Percentiles rank a stretch among this genome's conserved stretches.
Evolutionary conservation across 2,113 vertebrate species (phyloP).

Genomic region (Prunella himalayana): DNA sequence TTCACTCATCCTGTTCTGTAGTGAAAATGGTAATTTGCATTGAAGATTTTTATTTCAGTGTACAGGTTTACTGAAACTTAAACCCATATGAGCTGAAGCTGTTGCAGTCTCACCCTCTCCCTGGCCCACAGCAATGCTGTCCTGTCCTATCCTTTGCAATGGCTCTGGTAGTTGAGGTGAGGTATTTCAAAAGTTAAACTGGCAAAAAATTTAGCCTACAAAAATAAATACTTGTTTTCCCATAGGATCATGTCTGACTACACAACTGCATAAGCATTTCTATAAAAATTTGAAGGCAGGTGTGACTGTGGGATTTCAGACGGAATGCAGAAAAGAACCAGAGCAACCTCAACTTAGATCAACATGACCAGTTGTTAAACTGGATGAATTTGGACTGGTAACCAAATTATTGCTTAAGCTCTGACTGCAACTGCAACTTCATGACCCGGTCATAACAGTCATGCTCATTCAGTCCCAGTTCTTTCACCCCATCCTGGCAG

Average conservation of each 20-base stretch:
- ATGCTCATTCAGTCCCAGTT: background rate
- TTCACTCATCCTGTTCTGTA: background rate
- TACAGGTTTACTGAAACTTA: background rate
- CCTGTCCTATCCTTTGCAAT: background rate
- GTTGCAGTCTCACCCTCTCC: background rate
- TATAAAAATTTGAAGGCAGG: background rate
- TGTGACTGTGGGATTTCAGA: background rate
- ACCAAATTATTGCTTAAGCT: background rate
- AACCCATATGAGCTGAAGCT: background rate
- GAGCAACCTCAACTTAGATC: background rate
- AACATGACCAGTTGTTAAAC: background rate
- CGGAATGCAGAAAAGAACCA: background rate
- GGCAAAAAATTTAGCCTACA: background rate
- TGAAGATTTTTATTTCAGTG: background rate
- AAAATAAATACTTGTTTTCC: background rate
- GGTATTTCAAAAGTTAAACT: background rate
- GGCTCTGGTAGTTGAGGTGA: background rate
- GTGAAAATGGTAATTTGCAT: background rate
- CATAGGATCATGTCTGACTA: background rate
- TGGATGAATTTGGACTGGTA: background rate
- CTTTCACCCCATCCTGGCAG: background rate
- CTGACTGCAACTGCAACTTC: background rate
- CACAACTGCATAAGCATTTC: background rate
- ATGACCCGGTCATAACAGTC: background rate
- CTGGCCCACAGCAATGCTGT: background rate